phyloP scores from a whole-genome alignment of 2,888 invertebrate species.

The Stictocephala bisonia region DNA sequence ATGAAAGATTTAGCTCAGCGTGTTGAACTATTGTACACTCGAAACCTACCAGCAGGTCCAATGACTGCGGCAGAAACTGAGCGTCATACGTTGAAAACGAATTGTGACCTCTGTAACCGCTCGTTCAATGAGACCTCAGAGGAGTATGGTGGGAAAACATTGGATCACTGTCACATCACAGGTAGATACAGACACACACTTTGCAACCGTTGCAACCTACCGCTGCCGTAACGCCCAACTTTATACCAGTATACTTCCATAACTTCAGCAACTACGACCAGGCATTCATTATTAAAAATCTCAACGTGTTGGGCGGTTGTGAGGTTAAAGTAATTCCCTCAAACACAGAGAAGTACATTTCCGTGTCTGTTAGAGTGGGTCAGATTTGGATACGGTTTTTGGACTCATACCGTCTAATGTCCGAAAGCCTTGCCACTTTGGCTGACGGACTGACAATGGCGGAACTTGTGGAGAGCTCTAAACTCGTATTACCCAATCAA shows the following conservation, averaged over 20 bases:
- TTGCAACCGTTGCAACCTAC: neutral
- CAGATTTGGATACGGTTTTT: neutral
- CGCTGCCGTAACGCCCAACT: neutral
- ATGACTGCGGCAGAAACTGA: too few species aligned
- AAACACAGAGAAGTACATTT: neutral
- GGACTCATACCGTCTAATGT: neutral
- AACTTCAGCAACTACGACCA: neutral
- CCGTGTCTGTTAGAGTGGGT: neutral
- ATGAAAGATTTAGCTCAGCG: too few species aligned
- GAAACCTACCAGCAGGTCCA: too few species aligned
- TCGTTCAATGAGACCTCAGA: too few species aligned
- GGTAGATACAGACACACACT: neutral
- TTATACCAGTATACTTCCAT: neutral
- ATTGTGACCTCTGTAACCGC: too few species aligned
- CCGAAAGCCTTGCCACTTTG: neutral
- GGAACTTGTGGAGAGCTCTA: neutral
- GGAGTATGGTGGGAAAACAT: neutral
- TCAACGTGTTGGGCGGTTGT: neutral
- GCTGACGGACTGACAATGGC: neutral
- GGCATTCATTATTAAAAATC: neutral
- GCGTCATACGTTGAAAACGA: too few species aligned
- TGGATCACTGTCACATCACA: neutral
- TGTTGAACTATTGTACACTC: too few species aligned
- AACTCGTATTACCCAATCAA: neutral
- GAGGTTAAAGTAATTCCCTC: neutral